phyloP scores from a whole-genome alignment of 2,113 vertebrate species.

The Gymnorhina tibicen region DNA sequence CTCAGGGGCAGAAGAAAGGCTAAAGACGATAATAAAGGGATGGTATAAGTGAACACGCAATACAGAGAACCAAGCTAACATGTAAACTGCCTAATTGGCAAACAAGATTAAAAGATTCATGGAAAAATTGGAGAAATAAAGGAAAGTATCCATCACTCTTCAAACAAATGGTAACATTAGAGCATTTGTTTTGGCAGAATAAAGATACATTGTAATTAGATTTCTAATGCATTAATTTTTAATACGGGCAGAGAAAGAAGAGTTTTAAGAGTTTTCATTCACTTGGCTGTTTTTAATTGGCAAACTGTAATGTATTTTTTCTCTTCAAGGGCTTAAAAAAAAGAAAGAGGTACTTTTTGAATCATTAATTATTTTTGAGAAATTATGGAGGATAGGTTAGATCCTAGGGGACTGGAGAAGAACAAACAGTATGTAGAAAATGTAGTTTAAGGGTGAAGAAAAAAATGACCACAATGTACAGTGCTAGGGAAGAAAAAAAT shows the following conservation, averaged over 20 bases:
- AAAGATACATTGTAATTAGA: neutral
- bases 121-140: neutral
- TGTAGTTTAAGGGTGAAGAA: neutral
- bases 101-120: neutral
- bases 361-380: neutral
- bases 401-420: neutral
- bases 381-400: neutral
- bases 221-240: neutral
- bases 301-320: neutral
- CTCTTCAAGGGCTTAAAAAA: neutral
- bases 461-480: neutral
- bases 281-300: neutral
- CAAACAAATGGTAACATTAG: neutral
- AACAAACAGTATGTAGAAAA: neutral
- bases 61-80: neutral
- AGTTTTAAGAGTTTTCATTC: neutral
- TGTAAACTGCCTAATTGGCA: neutral
- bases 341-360: neutral
- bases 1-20: neutral
- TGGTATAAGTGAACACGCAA: neutral
- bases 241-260: neutral
- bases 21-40: neutral
- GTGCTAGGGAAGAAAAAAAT: neutral
- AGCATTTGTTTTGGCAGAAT: neutral
- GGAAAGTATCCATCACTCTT: neutral